A percentile compares a stretch with the other conserved stretches of the same genome.
Conservation (phyloP, 2,113 vertebrate species). For the Loxodonta africana region DNA sequence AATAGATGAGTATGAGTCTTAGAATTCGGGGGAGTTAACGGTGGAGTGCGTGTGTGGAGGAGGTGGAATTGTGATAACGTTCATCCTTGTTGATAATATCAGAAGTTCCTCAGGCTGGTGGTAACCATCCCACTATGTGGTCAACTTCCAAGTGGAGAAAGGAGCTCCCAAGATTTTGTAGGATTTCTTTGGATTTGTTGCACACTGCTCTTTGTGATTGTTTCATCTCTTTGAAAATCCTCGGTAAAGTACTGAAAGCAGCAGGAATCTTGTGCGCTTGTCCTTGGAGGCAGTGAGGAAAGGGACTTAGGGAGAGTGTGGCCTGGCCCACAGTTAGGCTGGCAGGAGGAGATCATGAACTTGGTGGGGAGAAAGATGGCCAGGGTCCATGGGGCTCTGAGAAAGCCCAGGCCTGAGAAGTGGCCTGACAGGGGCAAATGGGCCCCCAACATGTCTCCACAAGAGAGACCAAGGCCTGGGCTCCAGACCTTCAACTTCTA, state of each 20-base stretch:
- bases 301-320: background rate
- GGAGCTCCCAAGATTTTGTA: background rate
- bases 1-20: background rate
- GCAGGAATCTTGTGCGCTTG: background rate
- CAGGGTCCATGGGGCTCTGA: background rate
- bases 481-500: background rate
- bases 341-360: background rate
- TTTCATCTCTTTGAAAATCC: background rate
- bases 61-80: background rate
- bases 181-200: background rate
- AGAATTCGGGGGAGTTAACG: background rate
- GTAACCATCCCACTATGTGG: background rate
- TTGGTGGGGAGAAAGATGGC: background rate
- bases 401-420: background rate
- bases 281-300: background rate
- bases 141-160: background rate
- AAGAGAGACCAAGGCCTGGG: background rate
- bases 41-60: background rate
- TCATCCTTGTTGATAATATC: background rate
- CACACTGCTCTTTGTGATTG: background rate
- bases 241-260: background rate
- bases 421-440: background rate
- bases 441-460: background rate
- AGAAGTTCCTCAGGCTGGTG: background rate
- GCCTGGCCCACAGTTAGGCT: background rate